Evolutionary conservation across 2,888 invertebrate genomes (phyloP), one percentile per base, ranked within the genome.

Genomic region (Sminthurides aquaticus): DNA sequence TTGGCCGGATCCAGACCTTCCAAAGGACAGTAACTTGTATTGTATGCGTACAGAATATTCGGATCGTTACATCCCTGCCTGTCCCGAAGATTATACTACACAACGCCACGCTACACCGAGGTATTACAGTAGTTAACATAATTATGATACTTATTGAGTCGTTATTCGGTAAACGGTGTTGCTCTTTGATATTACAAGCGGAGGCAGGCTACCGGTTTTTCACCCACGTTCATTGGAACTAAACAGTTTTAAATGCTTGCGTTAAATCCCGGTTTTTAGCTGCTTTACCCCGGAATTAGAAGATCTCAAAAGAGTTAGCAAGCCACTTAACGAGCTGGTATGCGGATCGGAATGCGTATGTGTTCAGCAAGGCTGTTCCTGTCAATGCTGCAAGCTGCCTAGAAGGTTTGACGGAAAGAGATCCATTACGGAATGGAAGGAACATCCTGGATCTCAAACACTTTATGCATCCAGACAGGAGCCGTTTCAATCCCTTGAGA

Each of bases 1-100:
- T 18, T 56, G 56, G 18, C 62, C 62, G 1, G 18, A 24, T 3
- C 70, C 71, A 29, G 27, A 70, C 5, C 61, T 71, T 29, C 71
- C 73, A 26, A 70, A 70, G 22, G 73, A 73, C 56, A 70, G 71
- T 71, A 69, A 73, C n/a, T 55, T 69, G 2, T 73, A 73, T 56
- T 57, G 69, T n/a, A 60, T 27, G 27, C 62, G 62, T 2, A 71
- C 73, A 0, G 66, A 65, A 29, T 67, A 71, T 49, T 28, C 57
- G 18, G n/a, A 28, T 0, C 28, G 49, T 8, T 71, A 49, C 49
- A n/a, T n/a, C 11, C 56, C 48, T 1, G 64, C 66, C 11, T 73
- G 66, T 55, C 71, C 71, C 1, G 60, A 70, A 25, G 56, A 65
- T 26, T 73, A 69, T 56, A 63, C 66, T 18, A 57, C 68, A 22